A percentile compares a stretch with the other conserved stretches of the same genome.
Evolutionary conservation across 2,113 vertebrate species (phyloP).

Genomic region (Pavo muticus): DNA sequence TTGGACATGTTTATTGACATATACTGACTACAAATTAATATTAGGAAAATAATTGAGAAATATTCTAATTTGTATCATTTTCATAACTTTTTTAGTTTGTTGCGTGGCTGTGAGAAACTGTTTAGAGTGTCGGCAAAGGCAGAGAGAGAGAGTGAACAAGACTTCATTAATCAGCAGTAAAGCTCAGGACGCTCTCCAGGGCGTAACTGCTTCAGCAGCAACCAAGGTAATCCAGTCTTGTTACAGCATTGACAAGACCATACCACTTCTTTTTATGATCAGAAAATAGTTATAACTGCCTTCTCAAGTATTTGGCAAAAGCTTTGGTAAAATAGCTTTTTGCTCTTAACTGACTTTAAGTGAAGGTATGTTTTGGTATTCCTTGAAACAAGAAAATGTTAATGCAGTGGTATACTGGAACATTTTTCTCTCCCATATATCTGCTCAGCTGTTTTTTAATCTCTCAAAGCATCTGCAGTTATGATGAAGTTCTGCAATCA

Average conservation of each 20-base stretch:
- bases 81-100: conserved; percentile 85
- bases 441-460: not conserved
- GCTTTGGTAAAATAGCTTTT: not conserved
- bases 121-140: conserved; percentile 93
- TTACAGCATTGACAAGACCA: not conserved
- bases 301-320: not conserved
- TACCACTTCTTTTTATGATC: not conserved
- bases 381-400: not conserved
- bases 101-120: conserved; percentile 97
- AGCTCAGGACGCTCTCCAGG: conserved; percentile 86
- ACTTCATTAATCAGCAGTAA: conserved; percentile 81
- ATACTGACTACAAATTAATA: not conserved
- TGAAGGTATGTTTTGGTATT: not conserved
- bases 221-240: conserved; percentile 82
- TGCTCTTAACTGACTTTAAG: not conserved
- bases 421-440: not conserved
- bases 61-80: not conserved
- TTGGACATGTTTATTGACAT: not conserved
- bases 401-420: not conserved
- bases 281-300: not conserved
- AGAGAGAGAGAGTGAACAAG: conserved; percentile 85
- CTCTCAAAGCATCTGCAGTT: not conserved
- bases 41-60: not conserved
- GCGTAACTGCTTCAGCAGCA: conserved; percentile 69
- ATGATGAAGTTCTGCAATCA: not conserved